Evolutionary conservation across 2,888 invertebrate species (phyloP), one percentile per base, ranked within the genome.

Genomic region (Patella caerulea): DNA sequence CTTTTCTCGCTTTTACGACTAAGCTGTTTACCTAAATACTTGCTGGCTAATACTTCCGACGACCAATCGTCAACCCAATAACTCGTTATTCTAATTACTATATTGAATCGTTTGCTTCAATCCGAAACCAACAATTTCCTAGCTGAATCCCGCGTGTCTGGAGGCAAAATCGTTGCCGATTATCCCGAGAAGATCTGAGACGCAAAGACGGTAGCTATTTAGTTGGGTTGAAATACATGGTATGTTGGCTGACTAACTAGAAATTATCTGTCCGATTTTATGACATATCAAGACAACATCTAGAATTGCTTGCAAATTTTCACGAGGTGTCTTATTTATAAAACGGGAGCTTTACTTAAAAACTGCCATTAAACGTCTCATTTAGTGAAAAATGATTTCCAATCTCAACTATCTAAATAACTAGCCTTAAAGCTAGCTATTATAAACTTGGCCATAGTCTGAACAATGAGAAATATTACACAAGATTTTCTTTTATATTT

Each of bases 101-200:
- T 75, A 75, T 75, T 75, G 75, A 75, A 56, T 75, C 75, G 53
- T 75, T 75, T 70, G 53, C 75, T 70, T 71, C 75, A 75, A 75
- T 71, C 55, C 71, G 75, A 75, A 75, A 75, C 75, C 75, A 75
- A 71, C 55, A 75, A 75, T 75, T 75, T 75, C 29, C 71, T 29
- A 24, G 19, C 24, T 24, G 19, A 65, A 65, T 65, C 19, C 65
- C 24, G 65, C 65, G 65, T 65, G 65, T 65, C 65, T 65, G 24
- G 65, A 65, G 65, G 65, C 65, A 65, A 65, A 65, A 56, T 71
- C 75, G 70, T 17, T 75, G 75, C n/a, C 53, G 75, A 54, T 75
- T 71, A 53, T 53, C 55, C 45, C 45, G 45, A 45, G 45, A 45
- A 45, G 45, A 45, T 45, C 45, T 45, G 45, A 45, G 45, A 45